Evolutionary conservation across 1,140 invertebrate genomes (phyloP).

Genomic region (Drosophila tristis): DNA sequence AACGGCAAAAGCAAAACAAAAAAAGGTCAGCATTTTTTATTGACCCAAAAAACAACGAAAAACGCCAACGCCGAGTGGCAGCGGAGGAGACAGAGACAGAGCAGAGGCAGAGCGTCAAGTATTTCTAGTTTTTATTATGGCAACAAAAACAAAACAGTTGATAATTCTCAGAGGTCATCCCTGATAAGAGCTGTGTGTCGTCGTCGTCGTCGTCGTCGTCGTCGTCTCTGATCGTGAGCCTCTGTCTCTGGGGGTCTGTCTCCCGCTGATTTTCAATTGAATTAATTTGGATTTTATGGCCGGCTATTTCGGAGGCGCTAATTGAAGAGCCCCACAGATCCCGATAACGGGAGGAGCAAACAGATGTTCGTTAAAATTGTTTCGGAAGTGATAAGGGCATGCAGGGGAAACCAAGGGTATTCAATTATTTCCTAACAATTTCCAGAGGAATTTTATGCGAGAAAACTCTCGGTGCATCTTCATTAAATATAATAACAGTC

Average conservation of each 20-base stretch:
- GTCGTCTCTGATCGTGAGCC: neutral
- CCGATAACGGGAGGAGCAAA: conserved; percentile 19
- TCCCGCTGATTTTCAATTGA: conserved; percentile 39
- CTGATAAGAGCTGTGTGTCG: conserved; percentile 43
- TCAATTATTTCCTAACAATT: conserved; percentile 9
- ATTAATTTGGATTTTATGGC: conserved; percentile 60
- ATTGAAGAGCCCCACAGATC: conserved; percentile 39
- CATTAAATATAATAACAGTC: too few species aligned
- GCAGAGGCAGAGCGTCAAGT: conserved; percentile 23
- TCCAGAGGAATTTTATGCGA: neutral
- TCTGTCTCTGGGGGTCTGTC: conserved; percentile 3
- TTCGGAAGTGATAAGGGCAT: neutral
- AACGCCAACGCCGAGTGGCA: conserved; percentile 25
- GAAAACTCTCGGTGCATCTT: too few species aligned
- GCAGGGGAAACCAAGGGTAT: neutral
- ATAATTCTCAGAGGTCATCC: conserved; percentile 55
- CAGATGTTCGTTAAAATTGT: conserved; percentile 7
- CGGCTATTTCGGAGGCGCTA: conserved; percentile 44
- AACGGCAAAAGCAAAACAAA: conserved; percentile 28
- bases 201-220: neutral
- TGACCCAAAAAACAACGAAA: conserved; percentile 49
- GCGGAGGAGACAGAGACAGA: conserved; percentile 11
- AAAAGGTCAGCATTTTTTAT: conserved; percentile 70
- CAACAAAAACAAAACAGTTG: conserved; percentile 50
- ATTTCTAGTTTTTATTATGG: conserved; percentile 45